Conservation (phyloP, 2,888 invertebrate genomes). For the Petrolisthes cinctipes region DNA sequence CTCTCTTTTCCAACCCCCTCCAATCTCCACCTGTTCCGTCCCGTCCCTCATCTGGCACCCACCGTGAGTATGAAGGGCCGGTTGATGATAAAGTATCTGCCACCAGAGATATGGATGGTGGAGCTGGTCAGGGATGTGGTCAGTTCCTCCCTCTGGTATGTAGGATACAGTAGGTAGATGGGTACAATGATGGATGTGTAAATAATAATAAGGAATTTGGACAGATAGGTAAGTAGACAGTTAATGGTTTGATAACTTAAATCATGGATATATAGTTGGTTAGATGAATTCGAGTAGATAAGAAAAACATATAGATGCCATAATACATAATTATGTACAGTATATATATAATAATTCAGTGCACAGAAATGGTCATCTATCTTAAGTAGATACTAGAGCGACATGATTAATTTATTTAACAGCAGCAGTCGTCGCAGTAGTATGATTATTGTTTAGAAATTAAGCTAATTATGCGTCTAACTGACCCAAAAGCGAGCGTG, state of each 20-base stretch:
- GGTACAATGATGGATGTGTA: too few species aligned
- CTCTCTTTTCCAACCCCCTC: not conserved
- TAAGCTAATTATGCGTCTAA: too few species aligned
- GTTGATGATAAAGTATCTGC: conserved; percentile 45
- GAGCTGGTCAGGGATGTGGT: conserved; percentile 26
- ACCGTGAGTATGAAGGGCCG: conserved; percentile 46
- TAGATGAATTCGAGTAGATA: not conserved
- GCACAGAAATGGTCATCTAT: too few species aligned
- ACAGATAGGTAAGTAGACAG: not conserved
- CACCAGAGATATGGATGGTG: conserved; percentile 40
- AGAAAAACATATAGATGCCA: too few species aligned
- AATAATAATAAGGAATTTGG: not conserved
- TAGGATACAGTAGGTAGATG: too few species aligned
- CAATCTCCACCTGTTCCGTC: not conserved
- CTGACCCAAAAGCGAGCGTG: too few species aligned
- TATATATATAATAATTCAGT: too few species aligned
- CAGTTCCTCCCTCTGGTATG: conserved; percentile 44
- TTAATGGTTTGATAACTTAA: not conserved
- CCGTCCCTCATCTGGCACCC: not conserved
- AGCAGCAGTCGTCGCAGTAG: too few species aligned
- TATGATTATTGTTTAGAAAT: too few species aligned
- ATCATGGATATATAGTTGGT: not conserved
- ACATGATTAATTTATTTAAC: too few species aligned
- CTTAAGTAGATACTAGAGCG: too few species aligned
- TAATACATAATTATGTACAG: too few species aligned